Percentiles rank a stretch among this genome's conserved stretches.
Evolutionary conservation across 2,113 vertebrate genomes (phyloP).

Genomic region (Alexandromys fortis): DNA sequence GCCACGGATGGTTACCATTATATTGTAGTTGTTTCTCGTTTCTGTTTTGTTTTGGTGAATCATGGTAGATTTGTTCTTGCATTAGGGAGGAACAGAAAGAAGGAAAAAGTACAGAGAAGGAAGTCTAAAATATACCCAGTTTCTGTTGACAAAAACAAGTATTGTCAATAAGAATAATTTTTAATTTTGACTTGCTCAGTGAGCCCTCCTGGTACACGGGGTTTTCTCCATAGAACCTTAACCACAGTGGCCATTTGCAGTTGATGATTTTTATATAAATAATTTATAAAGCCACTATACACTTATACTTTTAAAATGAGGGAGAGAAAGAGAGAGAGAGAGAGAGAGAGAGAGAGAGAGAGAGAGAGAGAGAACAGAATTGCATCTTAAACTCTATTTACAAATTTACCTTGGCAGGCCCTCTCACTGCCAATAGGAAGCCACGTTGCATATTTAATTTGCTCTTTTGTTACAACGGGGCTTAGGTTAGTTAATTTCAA

Average conservation of each 20-base stretch:
- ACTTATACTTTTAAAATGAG: conserved; percentile 84
- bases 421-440: conserved; percentile 91
- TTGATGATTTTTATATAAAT: conserved; percentile 85
- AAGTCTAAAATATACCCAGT: conserved; percentile 59
- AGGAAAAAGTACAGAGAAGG: not conserved
- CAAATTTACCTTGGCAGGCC: conserved; percentile 94
- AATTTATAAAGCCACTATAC: conserved; percentile 87
- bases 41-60: not conserved
- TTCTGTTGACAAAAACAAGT: conserved; percentile 46
- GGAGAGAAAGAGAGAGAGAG: not conserved
- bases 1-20: not conserved
- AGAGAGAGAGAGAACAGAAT: conserved; percentile 66
- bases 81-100: conserved; percentile 9
- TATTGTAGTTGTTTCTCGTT: not conserved
- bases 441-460: conserved; percentile 97
- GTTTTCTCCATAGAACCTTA: conserved; percentile 83
- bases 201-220: conserved; percentile 78
- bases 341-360: conserved; percentile 60
- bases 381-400: conserved; percentile 93
- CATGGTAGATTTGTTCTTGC: conserved; percentile 20
- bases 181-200: conserved; percentile 78
- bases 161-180: conserved; percentile 67
- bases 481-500: conserved; percentile 99
- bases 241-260: conserved; percentile 83
- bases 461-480: conserved; percentile 98